Base-by-base conservation (phyloP, 2,888 invertebrate species). In the Agapetus fuscipes region DNA sequence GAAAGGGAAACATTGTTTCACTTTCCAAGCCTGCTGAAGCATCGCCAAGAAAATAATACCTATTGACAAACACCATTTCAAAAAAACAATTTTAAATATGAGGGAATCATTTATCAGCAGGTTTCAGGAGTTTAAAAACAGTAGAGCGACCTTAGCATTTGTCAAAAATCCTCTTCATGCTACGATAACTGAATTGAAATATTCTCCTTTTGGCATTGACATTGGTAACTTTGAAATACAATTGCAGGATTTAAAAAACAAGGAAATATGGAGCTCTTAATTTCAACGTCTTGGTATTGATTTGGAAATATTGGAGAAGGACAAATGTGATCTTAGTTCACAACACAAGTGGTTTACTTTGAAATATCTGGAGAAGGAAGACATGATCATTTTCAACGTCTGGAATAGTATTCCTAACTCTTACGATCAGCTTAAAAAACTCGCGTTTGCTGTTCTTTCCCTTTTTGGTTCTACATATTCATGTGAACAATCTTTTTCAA, bases 311-410 rank as follows among this genome's bases (percentile, higher is more conserved):
- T 20, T 20, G 9, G 20, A 20, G 20, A 20, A 20, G 30, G 49
- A 53, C 2, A 54, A 52, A 52, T 50, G 50, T 52, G 39, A 44
- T 57, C 62, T 57, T 62, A 62, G 62, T 42, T 38, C 40, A 37
- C 32, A 46, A 39, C 41, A 41, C 38, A 41, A 41, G 43, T 44
- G 41, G 38, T 44, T 41, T 38, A 37, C 41, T 46, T 44, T 46
- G 34, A 46, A 41, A 34, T 38, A 41, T 38, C 41, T 44, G 41
- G 44, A 44, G 39, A 44, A 44, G 46, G 33, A 47, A 41, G 33
- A 47, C 44, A 42, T 40, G 39, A 39, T 47, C 25, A 46, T 46
- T 28, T 41, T 44, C 36, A 48, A 44, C 46, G 38, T 37, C 32
- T 47, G 39, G 39, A 42, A 45, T 45, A 45, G 26, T 43, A 39